These are phyloP conservation scores for Lithobates sylvaticus DNA, from an alignment of 2,797 vertebrate species.

Conservation along the genomic window DNA sequence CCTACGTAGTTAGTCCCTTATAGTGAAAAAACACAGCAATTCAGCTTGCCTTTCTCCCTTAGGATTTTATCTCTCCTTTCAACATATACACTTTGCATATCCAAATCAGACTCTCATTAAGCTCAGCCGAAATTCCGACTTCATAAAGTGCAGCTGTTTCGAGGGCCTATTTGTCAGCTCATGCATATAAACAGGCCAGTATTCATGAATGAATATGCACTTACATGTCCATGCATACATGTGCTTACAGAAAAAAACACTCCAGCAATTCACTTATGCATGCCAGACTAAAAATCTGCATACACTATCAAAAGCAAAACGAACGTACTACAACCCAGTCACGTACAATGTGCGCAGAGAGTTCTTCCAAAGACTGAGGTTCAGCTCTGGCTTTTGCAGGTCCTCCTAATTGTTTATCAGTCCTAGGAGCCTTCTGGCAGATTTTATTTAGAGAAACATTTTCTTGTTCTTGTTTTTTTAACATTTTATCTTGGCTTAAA, in stretches of 20 bases:
- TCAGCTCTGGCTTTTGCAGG: not conserved
- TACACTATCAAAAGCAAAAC: constrained; percentile 26
- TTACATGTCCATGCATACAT: constrained; percentile 36
- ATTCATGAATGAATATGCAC: constrained; percentile 42
- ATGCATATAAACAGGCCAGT: constrained; percentile 19
- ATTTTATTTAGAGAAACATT: not conserved
- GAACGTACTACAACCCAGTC: constrained; percentile 7
- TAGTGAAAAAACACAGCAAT: not conserved
- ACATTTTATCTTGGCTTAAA: too few species aligned
- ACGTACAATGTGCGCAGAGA: constrained; percentile 21
- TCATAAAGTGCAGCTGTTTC: not conserved
- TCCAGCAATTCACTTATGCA: constrained; percentile 45
- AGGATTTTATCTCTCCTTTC: not conserved
- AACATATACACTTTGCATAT: constrained; percentile 1
- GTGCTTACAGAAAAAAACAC: constrained; percentile 23
- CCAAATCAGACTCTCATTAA: not conserved
- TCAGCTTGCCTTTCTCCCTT: not conserved
- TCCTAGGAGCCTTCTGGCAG: not conserved
- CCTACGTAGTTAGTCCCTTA: not conserved
- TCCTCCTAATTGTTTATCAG: constrained; percentile 23
- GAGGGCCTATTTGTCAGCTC: not conserved
- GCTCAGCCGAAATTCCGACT: not conserved
- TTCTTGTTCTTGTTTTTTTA: not conserved
- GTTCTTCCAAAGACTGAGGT: constrained; percentile 7
- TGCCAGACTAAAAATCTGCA: constrained; percentile 44